Evolutionary conservation across 2,888 invertebrate species (phyloP).

Genomic region (Camptogramma bilineatum): DNA sequence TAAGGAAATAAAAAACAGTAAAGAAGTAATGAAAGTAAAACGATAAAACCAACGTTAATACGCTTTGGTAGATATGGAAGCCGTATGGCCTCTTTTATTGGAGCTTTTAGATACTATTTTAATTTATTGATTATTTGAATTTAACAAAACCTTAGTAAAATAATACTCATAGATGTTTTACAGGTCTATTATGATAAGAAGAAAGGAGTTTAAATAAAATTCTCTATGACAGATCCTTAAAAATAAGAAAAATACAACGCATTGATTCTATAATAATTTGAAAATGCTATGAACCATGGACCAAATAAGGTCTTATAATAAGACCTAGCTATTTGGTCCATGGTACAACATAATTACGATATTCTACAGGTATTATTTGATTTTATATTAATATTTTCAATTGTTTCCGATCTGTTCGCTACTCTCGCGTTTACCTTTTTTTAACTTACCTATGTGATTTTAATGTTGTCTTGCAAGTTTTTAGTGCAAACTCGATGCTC

Average conservation of each 20-base stretch:
- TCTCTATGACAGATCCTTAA: neutral
- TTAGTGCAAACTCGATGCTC: no score
- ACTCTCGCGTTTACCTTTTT: no score
- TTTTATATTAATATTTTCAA: no score
- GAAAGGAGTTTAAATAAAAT: neutral
- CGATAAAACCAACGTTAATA: neutral
- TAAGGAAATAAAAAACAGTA: neutral
- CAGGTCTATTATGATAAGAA: neutral
- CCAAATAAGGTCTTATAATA: no score
- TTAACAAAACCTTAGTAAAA: constrained; percentile 10
- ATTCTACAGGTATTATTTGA: no score
- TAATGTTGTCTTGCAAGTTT: no score
- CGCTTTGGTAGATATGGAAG: constrained; percentile 1
- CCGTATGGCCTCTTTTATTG: constrained; percentile 11
- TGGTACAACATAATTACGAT: no score
- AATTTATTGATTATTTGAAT: constrained; percentile 29
- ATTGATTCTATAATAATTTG: no score
- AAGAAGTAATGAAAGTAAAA: neutral
- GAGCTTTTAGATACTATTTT: constrained; percentile 21
- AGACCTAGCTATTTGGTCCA: no score
- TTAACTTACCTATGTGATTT: no score
- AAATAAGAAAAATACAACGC: constrained; percentile 6
- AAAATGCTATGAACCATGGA: no score
- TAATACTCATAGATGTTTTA: constrained; percentile 19
- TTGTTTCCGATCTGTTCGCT: no score